Base-by-base conservation (phyloP, 2,113 vertebrate species). In the Dasyornis broadbenti region DNA sequence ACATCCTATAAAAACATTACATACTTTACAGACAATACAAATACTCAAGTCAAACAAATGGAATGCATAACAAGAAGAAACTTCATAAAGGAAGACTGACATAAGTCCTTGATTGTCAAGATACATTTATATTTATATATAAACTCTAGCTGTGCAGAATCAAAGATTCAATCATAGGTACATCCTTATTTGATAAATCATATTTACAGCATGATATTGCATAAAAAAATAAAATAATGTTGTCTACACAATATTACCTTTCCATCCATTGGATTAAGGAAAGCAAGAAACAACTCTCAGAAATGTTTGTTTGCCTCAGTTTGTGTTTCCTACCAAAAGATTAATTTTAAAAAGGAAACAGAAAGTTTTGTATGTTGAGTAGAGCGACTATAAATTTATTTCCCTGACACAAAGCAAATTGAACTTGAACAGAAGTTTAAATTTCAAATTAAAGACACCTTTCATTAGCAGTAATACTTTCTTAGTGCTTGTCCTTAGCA, bases 61-160 rank as follows among this genome's bases (percentile, higher is more conserved):
- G 98, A 97, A 98, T 97, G 97, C 97, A 97, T 98, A 98, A 98
- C 98, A 98, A 97, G 98, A 96, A 95, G 97, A 98, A 98, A 97
- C 96, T 70, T 97, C 98, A 97, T 97, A 97, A 97, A 98, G 98
- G 97, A 98, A 98, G 98, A 98, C 97, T 96, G 97, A 97, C 98
- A 95, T 98, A 97, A 98, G 97, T 99, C 98, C 98, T 98, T 98
- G 98, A 99, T 99, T 98, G 98, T 98, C 99, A 98, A 98, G 97
- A 98, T 98, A 98, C 97, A 94, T 98, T 97, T 98, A 98, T 98
- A 98, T 98, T 97, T 98, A 98, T 98, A 98, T 98, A 98, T 98
- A 98, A 98, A 98, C 97, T 98, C 97, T 98, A 98, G 98, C 97
- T 98, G 98, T 98, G 98, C 97, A 98, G 98, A 98, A 98, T 98